Evolutionary conservation across 2,113 vertebrate genomes (phyloP), one percentile per base, ranked within the genome.

Genomic region (Rhinoderma darwinii): DNA sequence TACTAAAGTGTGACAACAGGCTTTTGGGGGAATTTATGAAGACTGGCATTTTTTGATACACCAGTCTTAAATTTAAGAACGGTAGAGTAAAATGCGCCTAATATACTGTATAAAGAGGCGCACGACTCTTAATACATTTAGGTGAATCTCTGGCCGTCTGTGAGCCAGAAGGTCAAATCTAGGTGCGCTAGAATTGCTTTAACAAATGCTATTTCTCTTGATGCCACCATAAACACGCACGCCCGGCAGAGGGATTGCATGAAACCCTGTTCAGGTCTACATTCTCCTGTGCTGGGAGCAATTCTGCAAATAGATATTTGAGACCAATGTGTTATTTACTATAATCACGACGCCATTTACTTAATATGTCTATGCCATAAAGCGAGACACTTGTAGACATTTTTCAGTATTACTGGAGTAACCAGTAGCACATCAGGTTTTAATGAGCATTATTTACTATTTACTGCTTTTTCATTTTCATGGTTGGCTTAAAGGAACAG

Each of bases 401-500:
- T 14, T 7, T 47, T 10, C n/a, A 76, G n/a, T 27, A 47, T 30
- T 76, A 27, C 73, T 30, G 66, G 66, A 76, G 22, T 76, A 47
- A n/a, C 39, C 15, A 27, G 41, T 47, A 47, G 25, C 43, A 4
- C 17, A 35, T 50, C 73, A 2, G 15, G 9, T 11, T n/a, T 27
- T 63, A 43, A 61, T 81, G 37, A 81, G 39, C 17, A 59, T 5
- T 59, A 59, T 80, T 56, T 80, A n/a, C 32, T 59, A 59, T 80
- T 56, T 80, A n/a, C 32, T 56, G 18, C 37, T 10, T 35, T 25
- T n/a, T 63, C n/a, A 61, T 85, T 68, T 68, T 68, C 22, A 47
- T 66, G 35, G 7, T 88, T 86, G 90, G 74, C 68, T 89, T 18
- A n/a, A n/a, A n/a, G n/a, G n/a, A n/a, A n/a, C n/a, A n/a, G n/a